These are phyloP conservation scores for Apus apus DNA, from an alignment of 2,113 vertebrate genomes.

Conservation along the genomic window DNA sequence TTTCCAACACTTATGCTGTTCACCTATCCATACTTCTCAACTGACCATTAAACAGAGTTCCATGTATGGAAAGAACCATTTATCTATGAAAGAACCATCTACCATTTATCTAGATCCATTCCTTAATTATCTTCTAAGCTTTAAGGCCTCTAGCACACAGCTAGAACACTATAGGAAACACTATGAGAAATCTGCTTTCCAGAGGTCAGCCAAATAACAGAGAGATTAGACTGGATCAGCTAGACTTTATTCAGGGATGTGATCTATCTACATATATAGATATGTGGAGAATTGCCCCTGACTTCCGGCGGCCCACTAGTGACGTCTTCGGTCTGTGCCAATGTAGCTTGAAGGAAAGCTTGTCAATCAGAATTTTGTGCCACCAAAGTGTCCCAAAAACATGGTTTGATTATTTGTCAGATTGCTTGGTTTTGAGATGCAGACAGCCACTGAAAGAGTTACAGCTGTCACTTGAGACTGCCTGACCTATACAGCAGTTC, in stretches of 20 bases:
- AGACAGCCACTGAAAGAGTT: neutral
- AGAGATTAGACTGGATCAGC: neutral
- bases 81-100: neutral
- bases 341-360: neutral
- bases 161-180: neutral
- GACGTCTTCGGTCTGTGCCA: too few relatives aligned
- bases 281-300: neutral
- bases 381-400: neutral
- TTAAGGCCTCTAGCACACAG: neutral
- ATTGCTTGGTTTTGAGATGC: neutral
- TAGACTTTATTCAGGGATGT: neutral
- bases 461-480: neutral
- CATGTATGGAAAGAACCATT: neutral
- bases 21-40: neutral
- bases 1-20: neutral
- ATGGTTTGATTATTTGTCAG: neutral
- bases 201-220: neutral
- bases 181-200: neutral
- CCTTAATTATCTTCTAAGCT: neutral
- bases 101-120: too few relatives aligned
- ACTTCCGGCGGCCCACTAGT: too few relatives aligned
- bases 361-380: neutral
- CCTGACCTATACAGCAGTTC: neutral
- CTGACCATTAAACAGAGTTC: neutral
- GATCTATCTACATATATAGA: neutral